Conservation (phyloP, 2,113 vertebrate species). For the Cygnus buccinator region DNA sequence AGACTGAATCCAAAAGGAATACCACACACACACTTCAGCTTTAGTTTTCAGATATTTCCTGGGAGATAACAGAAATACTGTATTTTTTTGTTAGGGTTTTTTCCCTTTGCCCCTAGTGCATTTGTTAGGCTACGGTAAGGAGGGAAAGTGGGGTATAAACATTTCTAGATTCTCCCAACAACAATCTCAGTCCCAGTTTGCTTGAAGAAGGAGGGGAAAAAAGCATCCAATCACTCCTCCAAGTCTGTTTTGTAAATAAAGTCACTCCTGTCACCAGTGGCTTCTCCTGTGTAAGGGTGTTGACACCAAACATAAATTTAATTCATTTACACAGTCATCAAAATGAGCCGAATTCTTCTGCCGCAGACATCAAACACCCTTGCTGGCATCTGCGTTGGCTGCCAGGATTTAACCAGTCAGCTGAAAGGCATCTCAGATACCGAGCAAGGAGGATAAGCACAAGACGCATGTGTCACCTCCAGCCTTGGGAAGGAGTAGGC, state of each 20-base stretch:
- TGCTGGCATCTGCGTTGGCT: not conserved
- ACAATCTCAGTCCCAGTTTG: slow-evolving; percentile 75
- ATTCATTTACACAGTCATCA: not conserved
- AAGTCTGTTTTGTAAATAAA: not conserved
- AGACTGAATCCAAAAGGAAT: not conserved
- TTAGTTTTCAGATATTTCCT: not conserved
- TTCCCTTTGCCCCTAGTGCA: not conserved
- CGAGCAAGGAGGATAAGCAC: not conserved
- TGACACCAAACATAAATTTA: not conserved
- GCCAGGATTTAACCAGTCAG: not conserved
- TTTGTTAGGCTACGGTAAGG: not conserved
- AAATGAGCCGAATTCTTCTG: not conserved
- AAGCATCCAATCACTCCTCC: slow-evolving; percentile 5
- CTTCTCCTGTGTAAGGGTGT: not conserved
- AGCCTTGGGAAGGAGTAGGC: not conserved
- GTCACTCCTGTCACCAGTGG: not conserved
- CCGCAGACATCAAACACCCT: not conserved
- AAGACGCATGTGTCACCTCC: not conserved
- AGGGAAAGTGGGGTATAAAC: not conserved
- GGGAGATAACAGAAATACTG: not conserved
- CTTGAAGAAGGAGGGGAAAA: slow-evolving; percentile 67
- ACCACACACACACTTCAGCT: not conserved
- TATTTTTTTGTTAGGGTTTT: not conserved
- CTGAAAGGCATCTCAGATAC: not conserved
- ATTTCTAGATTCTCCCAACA: not conserved